Conservation (phyloP, 1,140 invertebrate genomes). For the Steinernema khuongi region DNA sequence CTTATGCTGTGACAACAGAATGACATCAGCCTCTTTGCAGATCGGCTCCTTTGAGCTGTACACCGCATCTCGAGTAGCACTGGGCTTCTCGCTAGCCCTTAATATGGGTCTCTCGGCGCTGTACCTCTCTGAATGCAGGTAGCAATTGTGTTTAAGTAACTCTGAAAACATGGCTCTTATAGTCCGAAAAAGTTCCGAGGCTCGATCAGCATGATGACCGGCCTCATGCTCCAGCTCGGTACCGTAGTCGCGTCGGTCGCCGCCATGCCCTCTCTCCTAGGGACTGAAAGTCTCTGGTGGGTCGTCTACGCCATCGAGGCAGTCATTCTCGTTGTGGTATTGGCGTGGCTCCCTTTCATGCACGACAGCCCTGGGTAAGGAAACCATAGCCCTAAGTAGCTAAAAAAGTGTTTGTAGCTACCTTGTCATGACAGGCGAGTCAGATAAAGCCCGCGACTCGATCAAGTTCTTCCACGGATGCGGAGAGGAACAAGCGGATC, state of each 20-base stretch:
- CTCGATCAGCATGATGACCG: conserved; percentile 47
- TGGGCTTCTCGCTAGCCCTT: conserved; percentile 43
- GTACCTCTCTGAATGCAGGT: conserved; percentile 53
- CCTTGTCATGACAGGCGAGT: conserved; percentile 35
- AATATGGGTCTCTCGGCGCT: conserved; percentile 48
- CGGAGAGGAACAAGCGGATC: conserved; percentile 18
- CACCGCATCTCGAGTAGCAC: conserved; percentile 39
- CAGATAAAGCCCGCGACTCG: conserved; percentile 31
- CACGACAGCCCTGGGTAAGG: conserved; percentile 47
- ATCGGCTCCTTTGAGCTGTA: conserved; percentile 51
- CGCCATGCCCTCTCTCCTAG: conserved; percentile 49
- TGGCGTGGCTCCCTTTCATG: conserved; percentile 30
- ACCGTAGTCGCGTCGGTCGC: conserved; percentile 49
- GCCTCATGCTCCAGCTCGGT: conserved; percentile 49
- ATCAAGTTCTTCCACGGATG: conserved; percentile 44
- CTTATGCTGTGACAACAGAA: conserved; percentile 17
- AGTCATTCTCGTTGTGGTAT: conserved; percentile 34
- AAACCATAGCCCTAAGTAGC: neutral
- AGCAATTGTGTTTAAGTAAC: conserved; percentile 24
- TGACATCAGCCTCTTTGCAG: conserved; percentile 36
- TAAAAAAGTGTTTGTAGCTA: conserved; percentile 33
- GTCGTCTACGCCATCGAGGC: conserved; percentile 43
- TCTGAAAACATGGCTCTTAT: conserved; percentile 12
- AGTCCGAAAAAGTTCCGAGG: conserved; percentile 54
- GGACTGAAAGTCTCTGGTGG: conserved; percentile 45